A percentile compares a stretch with the other conserved stretches of the same genome.
These are phyloP conservation scores for Lasioglossum marginatum DNA, from an alignment of 2,888 invertebrate species.

Conservation along the genomic window DNA sequence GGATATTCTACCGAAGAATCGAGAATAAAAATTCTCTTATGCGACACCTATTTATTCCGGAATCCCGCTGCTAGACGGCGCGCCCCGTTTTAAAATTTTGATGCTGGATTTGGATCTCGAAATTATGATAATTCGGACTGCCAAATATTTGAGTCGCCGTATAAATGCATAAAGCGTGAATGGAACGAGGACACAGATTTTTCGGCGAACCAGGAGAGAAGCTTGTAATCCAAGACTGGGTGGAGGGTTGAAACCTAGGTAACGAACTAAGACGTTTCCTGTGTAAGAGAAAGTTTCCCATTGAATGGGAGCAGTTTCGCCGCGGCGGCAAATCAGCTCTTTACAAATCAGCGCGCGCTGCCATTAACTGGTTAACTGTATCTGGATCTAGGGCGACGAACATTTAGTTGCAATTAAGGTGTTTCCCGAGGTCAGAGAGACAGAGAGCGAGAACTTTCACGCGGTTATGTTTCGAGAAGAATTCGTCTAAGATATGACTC, in stretches of 20 bases:
- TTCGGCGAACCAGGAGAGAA: not conserved
- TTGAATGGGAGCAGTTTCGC: constrained; percentile 38
- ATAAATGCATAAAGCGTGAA: not conserved
- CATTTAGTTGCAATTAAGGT: constrained; percentile 26
- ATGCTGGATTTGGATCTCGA: not conserved
- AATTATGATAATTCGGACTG: not conserved
- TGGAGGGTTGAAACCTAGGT: constrained; percentile 10
- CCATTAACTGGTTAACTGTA: constrained; percentile 42
- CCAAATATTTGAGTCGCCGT: not conserved
- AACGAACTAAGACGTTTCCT: constrained; percentile 33
- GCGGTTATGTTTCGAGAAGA: not conserved
- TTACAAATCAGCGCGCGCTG: constrained; percentile 32
- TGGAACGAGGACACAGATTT: not conserved
- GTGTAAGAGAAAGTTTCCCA: constrained; percentile 37
- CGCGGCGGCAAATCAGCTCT: constrained; percentile 39
- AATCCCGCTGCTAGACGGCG: not conserved
- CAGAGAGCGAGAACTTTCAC: not conserved
- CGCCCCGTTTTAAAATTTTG: not conserved
- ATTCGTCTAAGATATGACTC: not conserved
- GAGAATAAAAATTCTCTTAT: not conserved
- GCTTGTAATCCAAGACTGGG: constrained; percentile 11
- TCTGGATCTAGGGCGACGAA: not conserved
- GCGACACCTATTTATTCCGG: not conserved
- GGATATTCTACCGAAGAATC: not conserved
- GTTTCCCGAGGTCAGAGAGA: constrained; percentile 23